Evolutionary conservation across 92 coral and sea anemone species (phyloP), one percentile per base, ranked within the genome.

Genomic region (Hydrozoanthus gracilis): DNA sequence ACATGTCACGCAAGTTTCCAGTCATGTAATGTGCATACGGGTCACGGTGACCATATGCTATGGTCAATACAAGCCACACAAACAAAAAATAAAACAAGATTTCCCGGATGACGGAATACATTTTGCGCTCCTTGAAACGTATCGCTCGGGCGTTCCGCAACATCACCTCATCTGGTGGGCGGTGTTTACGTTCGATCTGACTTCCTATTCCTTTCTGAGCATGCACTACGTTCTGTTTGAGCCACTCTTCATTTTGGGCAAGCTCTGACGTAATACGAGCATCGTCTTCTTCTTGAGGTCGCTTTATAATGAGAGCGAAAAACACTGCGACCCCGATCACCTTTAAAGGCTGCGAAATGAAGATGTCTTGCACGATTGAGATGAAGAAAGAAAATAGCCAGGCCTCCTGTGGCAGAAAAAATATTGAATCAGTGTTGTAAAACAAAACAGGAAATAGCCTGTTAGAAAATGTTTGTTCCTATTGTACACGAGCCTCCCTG

Each of bases 41-140:
- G 90, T 96, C 99, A 68, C 95, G 93, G 90, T 96, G 95, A 60
- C 95, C 99, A 47, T 96, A 95, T 8, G 99, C 99, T 60, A 92
- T 92, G 77, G 95, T 77, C 18, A 96, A 86, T 8, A 96, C 98
- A 68, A 96, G 83, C 98, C 98, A 95, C 83, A 95, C 98, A 86
- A 96, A 96, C 89, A 96, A 16, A 71, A 96, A 87, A 75, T 90
- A 96, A 64, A 95, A 87, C 20, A 93, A 84, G 4, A 96, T 92
- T 82, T 96, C 99, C 61, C 92, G 94, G 77, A 95, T 90, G 17
- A 96, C 98, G 6, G 91, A 77, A 47, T 88, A 92, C 99, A 96
- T 96, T 88, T 93, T 95, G 8, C 98, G 90, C 77, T 96, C 99
- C 73, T 95, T 96, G 52, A 91, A 88, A 49, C 98, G 95, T 49